Evolutionary conservation across 2,113 vertebrate species (phyloP).

Genomic region (Orycteropus afer): DNA sequence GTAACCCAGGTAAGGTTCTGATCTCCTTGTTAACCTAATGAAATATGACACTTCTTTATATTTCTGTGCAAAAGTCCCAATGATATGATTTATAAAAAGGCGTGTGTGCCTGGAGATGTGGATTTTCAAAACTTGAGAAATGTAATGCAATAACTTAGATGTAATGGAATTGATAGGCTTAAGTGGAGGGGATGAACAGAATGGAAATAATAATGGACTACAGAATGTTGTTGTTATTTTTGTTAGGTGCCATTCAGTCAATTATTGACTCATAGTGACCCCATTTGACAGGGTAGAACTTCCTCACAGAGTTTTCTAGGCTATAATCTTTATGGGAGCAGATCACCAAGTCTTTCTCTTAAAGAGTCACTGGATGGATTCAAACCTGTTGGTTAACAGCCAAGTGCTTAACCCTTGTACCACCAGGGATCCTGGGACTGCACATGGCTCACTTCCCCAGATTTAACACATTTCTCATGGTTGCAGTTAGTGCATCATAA

Average conservation of each 20-base stretch:
- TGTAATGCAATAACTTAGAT: neutral
- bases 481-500: neutral
- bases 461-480: neutral
- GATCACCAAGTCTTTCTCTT: neutral
- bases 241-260: neutral
- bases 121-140: neutral
- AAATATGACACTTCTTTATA: constrained; percentile 38
- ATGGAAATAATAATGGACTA: neutral
- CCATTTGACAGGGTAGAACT: neutral
- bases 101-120: neutral
- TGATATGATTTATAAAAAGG: neutral
- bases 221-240: neutral
- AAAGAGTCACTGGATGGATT: neutral
- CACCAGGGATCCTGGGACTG: neutral
- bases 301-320: neutral
- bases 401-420: neutral
- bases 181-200: neutral
- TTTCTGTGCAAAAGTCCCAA: neutral
- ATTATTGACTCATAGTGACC: neutral
- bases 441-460: neutral
- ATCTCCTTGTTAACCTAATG: constrained; percentile 52
- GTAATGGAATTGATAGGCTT: no score
- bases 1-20: constrained; percentile 46
- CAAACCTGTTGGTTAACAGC: neutral
- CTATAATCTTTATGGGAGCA: neutral